phyloP scores from a whole-genome alignment of 1,140 invertebrate genomes.

The Dryas iulia region DNA sequence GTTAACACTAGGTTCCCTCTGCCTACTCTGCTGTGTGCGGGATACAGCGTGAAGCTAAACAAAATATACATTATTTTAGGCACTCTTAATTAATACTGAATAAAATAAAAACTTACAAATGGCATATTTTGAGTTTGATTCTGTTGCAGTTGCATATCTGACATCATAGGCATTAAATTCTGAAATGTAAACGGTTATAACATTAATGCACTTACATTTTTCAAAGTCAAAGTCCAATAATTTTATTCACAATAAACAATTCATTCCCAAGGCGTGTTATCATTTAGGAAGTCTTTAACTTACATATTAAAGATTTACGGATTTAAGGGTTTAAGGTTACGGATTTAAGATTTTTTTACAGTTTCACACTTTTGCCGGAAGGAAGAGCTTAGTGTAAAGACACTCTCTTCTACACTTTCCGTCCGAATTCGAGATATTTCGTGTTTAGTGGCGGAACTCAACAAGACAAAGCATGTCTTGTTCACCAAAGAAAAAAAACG shows the following conservation, averaged over 20 bases:
- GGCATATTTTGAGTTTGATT: conserved; percentile 59
- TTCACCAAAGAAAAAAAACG: neutral
- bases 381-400: neutral
- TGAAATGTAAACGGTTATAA: conserved; percentile 48
- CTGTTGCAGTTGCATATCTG: conserved; percentile 64
- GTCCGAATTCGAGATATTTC: neutral
- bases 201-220: too few relatives aligned
- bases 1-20: too few relatives aligned
- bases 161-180: conserved; percentile 74
- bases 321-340: too few relatives aligned
- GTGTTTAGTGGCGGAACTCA: neutral
- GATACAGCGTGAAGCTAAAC: too few relatives aligned
- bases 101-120: conserved; percentile 64
- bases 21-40: too few relatives aligned
- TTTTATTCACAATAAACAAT: too few relatives aligned
- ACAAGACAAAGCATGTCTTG: neutral
- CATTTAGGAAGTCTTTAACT: too few relatives aligned
- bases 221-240: too few relatives aligned
- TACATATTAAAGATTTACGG: too few relatives aligned
- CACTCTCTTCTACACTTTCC: neutral
- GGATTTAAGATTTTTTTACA: neutral
- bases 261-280: too few relatives aligned
- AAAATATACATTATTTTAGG: too few relatives aligned
- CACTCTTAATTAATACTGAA: too few relatives aligned
- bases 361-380: neutral